Evolutionary conservation across 2,113 vertebrate species (phyloP), one percentile per base, ranked within the genome.

Genomic region (Colossoma macropomum): DNA sequence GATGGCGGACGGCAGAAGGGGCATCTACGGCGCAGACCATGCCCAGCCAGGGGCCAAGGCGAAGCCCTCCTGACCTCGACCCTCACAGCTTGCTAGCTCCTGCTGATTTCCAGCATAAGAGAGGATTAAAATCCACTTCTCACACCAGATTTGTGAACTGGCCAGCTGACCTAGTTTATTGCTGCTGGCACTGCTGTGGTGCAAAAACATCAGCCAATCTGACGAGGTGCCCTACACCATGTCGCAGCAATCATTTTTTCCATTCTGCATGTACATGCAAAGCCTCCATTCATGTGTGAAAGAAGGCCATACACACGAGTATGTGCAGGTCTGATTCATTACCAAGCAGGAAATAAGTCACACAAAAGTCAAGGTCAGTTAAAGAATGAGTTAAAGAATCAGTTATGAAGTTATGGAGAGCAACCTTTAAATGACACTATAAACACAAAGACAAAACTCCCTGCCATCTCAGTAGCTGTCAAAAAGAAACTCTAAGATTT

Each of bases 91-190:
- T 19, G 34, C 52, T 34, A 34, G 8, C 17, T 70, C n/a, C 19
- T 38, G 65, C 50, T 76, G 56, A 77, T 83, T 62, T 76, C 66
- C 75, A 83, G 17, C 21, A 17, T 80, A 25, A 41, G n/a, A 65
- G 32, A 1, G 60, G 41, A 76, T 80, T 83, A 75, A 72, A 83
- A 27, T 65, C 52, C 66, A 75, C 66, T 72, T 70, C 65, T 45
- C 78, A 52, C 21, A 48, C 48, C 66, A 19, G 60, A 72, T 38
- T 72, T 83, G 73, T 50, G 32, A 52, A 72, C 77, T 86, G 54
- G 59, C 48, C 72, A 56, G 34, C 70, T 77, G 73, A 78, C 83
- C 77, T 45, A 84, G 23, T 78, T 79, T 79, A 50, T 63, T 54
- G 16, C 68, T 50, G 30, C 38, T 75, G 77, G 45, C 28, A 76